phyloP scores from a whole-genome alignment of 2,113 vertebrate species.

The Platichthys stellatus region DNA sequence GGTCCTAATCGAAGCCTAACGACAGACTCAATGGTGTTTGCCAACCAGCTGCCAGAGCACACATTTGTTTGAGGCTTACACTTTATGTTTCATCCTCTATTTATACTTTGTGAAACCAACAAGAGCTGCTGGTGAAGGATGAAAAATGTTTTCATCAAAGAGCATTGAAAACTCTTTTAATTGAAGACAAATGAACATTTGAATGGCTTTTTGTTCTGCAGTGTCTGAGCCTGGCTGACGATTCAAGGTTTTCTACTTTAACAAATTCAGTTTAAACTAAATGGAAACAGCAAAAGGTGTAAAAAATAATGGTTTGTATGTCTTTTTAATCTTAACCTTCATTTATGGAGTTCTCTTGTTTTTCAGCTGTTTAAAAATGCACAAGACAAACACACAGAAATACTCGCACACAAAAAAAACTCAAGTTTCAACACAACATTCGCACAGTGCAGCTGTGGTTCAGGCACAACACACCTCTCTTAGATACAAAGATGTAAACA shows the following conservation, averaged over 20 bases:
- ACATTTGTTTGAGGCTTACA: slow-evolving; percentile 3
- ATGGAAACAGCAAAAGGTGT: background rate
- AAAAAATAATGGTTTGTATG: too few relatives aligned
- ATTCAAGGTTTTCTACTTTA: too few relatives aligned
- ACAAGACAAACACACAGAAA: too few relatives aligned
- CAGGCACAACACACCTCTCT: too few relatives aligned
- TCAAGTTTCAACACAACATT: too few relatives aligned
- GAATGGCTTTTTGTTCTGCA: background rate
- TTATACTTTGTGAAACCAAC: slow-evolving; percentile 1
- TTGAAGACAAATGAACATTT: background rate
- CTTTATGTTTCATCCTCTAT: background rate
- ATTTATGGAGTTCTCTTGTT: too few relatives aligned
- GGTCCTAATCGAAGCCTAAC: slow-evolving; percentile 22
- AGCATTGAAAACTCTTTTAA: too few relatives aligned
- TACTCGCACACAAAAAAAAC: too few relatives aligned
- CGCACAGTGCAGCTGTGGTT: background rate
- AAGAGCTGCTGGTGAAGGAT: slow-evolving; percentile 13
- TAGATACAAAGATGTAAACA: background rate
- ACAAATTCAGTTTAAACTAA: background rate
- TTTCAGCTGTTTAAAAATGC: too few relatives aligned
- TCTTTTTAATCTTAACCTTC: too few relatives aligned
- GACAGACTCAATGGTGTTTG: slow-evolving; percentile 20
- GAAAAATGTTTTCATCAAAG: background rate
- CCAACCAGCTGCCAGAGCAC: slow-evolving; percentile 3
- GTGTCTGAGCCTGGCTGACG: too few relatives aligned